Percentiles rank a stretch among this genome's conserved stretches.
Conservation (phyloP, 1,140 invertebrate genomes). For the Sycobia sp. region DNA sequence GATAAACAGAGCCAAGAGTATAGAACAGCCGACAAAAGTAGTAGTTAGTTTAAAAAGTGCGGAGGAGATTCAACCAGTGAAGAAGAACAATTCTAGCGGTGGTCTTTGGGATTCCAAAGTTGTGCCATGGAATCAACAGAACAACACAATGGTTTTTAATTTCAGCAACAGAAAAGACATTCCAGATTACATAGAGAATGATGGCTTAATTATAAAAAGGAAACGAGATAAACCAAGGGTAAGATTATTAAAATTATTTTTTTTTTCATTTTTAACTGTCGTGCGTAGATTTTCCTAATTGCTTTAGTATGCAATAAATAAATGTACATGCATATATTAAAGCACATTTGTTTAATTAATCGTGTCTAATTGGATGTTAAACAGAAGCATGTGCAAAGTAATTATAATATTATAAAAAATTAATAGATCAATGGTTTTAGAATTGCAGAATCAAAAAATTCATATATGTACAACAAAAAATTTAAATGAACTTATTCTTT, state of each 20-base stretch:
- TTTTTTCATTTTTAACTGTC: not conserved
- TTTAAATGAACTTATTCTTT: too few relatives aligned
- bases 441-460: too few relatives aligned
- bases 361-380: too few relatives aligned
- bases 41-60: slow-evolving; percentile 58
- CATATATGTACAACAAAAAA: too few relatives aligned
- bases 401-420: too few relatives aligned
- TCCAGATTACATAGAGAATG: slow-evolving; percentile 89
- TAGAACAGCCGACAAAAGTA: slow-evolving; percentile 64
- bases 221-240: slow-evolving; percentile 75
- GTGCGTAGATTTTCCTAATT: not conserved
- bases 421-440: too few relatives aligned
- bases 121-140: slow-evolving; percentile 63
- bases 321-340: too few relatives aligned
- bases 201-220: slow-evolving; percentile 74
- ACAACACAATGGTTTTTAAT: slow-evolving; percentile 84
- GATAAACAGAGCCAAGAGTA: slow-evolving; percentile 71
- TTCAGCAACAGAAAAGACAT: slow-evolving; percentile 82
- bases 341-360: too few relatives aligned
- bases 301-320: too few relatives aligned
- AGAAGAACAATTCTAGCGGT: slow-evolving; percentile 49
- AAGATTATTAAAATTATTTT: slow-evolving; percentile 45
- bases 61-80: slow-evolving; percentile 57
- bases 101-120: slow-evolving; percentile 64
- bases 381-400: too few relatives aligned